A percentile compares a stretch with the other conserved stretches of the same genome.
phyloP scores from a whole-genome alignment of 2,888 invertebrate species.

The Morpho helenor region DNA sequence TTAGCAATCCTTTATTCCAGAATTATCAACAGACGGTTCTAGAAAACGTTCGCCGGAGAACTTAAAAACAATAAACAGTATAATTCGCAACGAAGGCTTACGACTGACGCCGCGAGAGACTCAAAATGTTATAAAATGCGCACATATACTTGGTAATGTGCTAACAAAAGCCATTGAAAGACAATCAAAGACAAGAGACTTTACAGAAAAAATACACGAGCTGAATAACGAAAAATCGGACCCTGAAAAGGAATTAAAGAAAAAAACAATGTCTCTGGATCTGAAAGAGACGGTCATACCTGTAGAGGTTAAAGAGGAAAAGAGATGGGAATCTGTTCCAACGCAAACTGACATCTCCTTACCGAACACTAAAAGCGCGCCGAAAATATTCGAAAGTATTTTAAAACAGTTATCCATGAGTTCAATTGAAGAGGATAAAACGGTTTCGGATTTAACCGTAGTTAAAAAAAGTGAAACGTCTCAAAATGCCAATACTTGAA shows the following conservation, averaged over 20 bases:
- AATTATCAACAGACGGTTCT: slow-evolving; percentile 48
- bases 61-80: slow-evolving; percentile 46
- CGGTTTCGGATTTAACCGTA: slow-evolving; percentile 11
- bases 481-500: slow-evolving; percentile 1
- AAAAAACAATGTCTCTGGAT: slow-evolving; percentile 54
- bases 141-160: slow-evolving; percentile 61
- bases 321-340: slow-evolving; percentile 53
- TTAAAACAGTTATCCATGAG: slow-evolving; percentile 61
- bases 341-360: slow-evolving; percentile 72
- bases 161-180: slow-evolving; percentile 60
- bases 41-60: slow-evolving; percentile 55
- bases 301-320: slow-evolving; percentile 43
- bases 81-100: slow-evolving; percentile 58
- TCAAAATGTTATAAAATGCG: slow-evolving; percentile 65
- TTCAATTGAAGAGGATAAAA: slow-evolving; percentile 47
- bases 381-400: slow-evolving; percentile 70
- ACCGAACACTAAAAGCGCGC: slow-evolving; percentile 70
- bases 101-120: slow-evolving; percentile 61
- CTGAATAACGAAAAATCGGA: slow-evolving; percentile 24
- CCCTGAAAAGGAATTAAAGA: slow-evolving; percentile 38
- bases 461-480: slow-evolving; percentile 16
- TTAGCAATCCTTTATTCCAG: slow-evolving; percentile 34
- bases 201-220: slow-evolving; percentile 36
- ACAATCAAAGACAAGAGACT: slow-evolving; percentile 40
- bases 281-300: slow-evolving; percentile 58